Evolutionary conservation across 2,113 vertebrate species (phyloP).

Genomic region (Ochotona princeps): DNA sequence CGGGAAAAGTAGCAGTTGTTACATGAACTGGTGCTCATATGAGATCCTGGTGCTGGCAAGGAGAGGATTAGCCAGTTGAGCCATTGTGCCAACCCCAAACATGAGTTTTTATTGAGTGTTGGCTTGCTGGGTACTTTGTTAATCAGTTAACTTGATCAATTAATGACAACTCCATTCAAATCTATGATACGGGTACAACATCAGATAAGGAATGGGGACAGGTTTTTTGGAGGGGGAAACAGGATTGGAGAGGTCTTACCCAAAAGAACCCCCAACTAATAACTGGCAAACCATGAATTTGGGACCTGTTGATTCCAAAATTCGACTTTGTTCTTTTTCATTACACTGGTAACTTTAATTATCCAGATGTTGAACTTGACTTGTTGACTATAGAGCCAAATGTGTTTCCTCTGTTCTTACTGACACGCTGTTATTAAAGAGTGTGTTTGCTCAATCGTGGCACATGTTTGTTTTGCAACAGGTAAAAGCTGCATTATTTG

Average conservation of each 20-base stretch:
- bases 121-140: constrained; percentile 17
- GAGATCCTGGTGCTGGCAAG: too few species aligned
- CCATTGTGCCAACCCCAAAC: too few species aligned
- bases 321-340: constrained; percentile 29
- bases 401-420: neutral
- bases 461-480: neutral
- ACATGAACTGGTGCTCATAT: too few species aligned
- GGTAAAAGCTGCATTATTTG: neutral
- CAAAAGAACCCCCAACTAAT: neutral
- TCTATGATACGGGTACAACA: neutral
- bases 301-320: neutral
- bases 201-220: neutral
- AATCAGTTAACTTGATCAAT: neutral
- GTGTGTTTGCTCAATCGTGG: neutral
- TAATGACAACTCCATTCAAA: constrained; percentile 1
- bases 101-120: neutral
- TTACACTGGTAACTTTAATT: constrained; percentile 14
- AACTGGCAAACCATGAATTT: neutral
- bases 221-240: constrained; percentile 6
- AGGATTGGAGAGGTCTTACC: neutral
- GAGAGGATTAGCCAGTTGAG: too few species aligned
- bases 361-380: constrained; percentile 30
- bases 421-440: neutral
- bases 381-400: neutral
- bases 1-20: too few species aligned